Evolutionary conservation across 2,797 vertebrate species (phyloP), one percentile per base, ranked within the genome.

Genomic region (Valencia hispanica): DNA sequence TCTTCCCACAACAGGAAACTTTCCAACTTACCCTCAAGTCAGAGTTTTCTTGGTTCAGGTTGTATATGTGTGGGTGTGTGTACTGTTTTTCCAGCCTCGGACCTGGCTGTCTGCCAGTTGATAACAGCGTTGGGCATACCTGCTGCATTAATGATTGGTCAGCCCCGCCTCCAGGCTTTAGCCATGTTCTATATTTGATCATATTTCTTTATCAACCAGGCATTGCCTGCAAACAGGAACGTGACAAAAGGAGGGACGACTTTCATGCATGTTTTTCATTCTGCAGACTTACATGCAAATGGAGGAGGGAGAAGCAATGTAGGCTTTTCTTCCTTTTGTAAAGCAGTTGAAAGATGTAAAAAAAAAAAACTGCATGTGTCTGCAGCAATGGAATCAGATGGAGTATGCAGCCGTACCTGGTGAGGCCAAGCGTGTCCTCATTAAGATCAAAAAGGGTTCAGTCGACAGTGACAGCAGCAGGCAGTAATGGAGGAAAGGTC

Each of bases 91-190:
- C n/a, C 75, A 77, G 89, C 86, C 87, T 72, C 82, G 86, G 70
- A n/a, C 79, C 85, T 87, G 95, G 94, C 92, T 74, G 75, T 15
- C 73, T 86, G 90, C 94, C 94, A 92, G 91, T 92, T 93, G 95
- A 96, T 95, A 96, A 94, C 86, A 55, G 69, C 77, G 39, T 30
- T 80, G 91, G 92, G 92, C 95, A 95, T 95, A 95, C 95, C 94
- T 94, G 89, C 76, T 77, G 87, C 92, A 96, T 96, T 96, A 96
- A 96, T 95, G 95, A 96, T 96, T 96, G 89, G 88, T 94, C 91
- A 95, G 86, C 80, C 81, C 90, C 77, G 81, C 81, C 91, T 85
- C 70, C 86, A 87, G 81, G 81, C 68, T 84, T 81, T 86, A 69
- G 77, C 82, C 87, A 51, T 72, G 11, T 74, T 68, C 82, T 89